Conservation (phyloP, 1,140 invertebrate species). For the Solenopsis fugax region DNA sequence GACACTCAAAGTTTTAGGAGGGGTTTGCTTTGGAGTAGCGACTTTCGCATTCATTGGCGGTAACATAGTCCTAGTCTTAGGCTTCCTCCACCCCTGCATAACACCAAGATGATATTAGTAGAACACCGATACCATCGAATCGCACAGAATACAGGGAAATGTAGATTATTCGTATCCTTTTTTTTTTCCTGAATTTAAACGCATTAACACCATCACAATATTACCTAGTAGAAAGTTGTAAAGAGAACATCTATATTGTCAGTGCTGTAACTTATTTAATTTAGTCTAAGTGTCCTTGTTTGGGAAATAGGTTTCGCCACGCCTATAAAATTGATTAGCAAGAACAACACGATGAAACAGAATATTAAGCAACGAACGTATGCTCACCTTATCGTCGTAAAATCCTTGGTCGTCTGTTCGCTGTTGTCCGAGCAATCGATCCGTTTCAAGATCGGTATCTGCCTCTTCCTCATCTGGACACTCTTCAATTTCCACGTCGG, state of each 20-base stretch:
- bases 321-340: neutral
- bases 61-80: conserved; percentile 91
- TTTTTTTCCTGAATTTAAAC: conserved; percentile 19
- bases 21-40: conserved; percentile 87
- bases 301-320: neutral
- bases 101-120: conserved; percentile 83
- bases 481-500: conserved; percentile 83
- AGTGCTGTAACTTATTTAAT: conserved; percentile 2
- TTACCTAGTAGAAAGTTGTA: conserved; percentile 29
- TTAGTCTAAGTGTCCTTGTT: neutral
- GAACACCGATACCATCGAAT: conserved; percentile 69
- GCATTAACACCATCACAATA: conserved; percentile 15
- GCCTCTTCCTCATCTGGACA: conserved; percentile 90
- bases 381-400: conserved; percentile 93
- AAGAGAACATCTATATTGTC: neutral
- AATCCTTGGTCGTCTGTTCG: conserved; percentile 96
- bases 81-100: conserved; percentile 91
- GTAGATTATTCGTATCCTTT: conserved; percentile 36
- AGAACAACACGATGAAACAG: neutral
- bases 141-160: conserved; percentile 27
- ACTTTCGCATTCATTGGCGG: conserved; percentile 87
- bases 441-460: conserved; percentile 96
- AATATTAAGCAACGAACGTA: neutral
- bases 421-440: conserved; percentile 95
- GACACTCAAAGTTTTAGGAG: conserved; percentile 84